Evolutionary conservation across 2,888 invertebrate genomes (phyloP).

Genomic region (Brachylomia viminalis): DNA sequence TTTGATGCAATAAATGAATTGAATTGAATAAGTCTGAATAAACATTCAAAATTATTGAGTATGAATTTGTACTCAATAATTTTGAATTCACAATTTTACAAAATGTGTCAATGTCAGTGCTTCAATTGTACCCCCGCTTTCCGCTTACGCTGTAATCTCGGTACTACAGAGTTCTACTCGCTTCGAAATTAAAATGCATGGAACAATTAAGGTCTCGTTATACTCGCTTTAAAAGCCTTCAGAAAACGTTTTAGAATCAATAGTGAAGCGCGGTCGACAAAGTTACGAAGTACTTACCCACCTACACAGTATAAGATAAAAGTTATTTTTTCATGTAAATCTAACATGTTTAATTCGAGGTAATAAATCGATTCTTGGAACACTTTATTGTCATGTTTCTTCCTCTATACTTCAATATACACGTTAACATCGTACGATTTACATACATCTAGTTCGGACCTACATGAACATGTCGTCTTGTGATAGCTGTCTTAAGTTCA

Average conservation of each 20-base stretch:
- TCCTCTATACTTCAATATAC: background rate
- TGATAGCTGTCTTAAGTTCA: background rate
- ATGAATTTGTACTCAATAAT: background rate
- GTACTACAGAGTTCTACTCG: background rate
- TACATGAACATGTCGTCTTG: background rate
- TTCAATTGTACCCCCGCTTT: constrained; percentile 3
- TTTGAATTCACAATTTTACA: background rate
- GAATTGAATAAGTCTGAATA: background rate
- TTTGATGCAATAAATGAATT: too few species aligned
- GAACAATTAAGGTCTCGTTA: constrained; percentile 46
- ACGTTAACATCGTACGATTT: too few species aligned
- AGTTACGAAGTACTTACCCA: background rate
- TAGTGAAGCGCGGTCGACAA: background rate
- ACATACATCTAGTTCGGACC: background rate
- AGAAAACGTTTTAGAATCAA: constrained; percentile 33
- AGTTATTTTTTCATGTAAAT: too few species aligned
- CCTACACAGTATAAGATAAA: background rate
- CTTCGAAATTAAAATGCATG: constrained; percentile 47
- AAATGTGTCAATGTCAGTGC: background rate
- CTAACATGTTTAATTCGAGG: too few species aligned
- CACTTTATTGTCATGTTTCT: background rate
- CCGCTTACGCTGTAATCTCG: background rate
- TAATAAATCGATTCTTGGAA: background rate
- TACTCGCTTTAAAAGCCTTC: constrained; percentile 29
- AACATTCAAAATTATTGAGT: background rate